Evolutionary conservation across 2,797 vertebrate genomes (phyloP).

Genomic region (Nasua narica): DNA sequence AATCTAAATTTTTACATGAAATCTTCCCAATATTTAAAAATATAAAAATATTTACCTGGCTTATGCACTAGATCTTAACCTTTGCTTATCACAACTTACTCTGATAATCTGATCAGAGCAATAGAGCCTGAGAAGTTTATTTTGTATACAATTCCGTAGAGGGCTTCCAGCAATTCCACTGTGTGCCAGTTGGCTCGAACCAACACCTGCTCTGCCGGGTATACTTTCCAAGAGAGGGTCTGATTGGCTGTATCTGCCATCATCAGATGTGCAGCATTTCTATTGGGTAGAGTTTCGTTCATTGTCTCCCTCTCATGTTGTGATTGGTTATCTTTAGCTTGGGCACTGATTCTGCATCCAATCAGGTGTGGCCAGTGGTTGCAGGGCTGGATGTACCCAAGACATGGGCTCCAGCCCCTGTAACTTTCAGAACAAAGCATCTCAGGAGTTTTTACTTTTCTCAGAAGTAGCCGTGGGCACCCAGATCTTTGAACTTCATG

Average conservation of each 20-base stretch:
- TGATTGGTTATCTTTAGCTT: neutral
- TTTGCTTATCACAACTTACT: neutral
- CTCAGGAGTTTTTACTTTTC: neutral
- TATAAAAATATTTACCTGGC: neutral
- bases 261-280: neutral
- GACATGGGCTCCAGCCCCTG: neutral
- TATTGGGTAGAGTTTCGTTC: neutral
- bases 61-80: neutral
- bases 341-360: neutral
- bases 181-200: neutral
- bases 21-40: neutral
- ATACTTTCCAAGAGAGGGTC: neutral
- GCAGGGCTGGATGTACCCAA: neutral
- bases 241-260: neutral
- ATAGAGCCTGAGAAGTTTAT: neutral
- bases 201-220: neutral
- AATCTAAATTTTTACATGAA: neutral
- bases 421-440: neutral
- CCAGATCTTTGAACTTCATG: neutral
- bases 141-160: neutral
- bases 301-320: neutral
- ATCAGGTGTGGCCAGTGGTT: neutral
- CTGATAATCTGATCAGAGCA: neutral
- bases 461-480: neutral
- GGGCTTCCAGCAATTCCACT: too few relatives aligned